Evolutionary conservation across 2,888 invertebrate genomes (phyloP), one percentile per base, ranked within the genome.

Genomic region (Andricus curvator): DNA sequence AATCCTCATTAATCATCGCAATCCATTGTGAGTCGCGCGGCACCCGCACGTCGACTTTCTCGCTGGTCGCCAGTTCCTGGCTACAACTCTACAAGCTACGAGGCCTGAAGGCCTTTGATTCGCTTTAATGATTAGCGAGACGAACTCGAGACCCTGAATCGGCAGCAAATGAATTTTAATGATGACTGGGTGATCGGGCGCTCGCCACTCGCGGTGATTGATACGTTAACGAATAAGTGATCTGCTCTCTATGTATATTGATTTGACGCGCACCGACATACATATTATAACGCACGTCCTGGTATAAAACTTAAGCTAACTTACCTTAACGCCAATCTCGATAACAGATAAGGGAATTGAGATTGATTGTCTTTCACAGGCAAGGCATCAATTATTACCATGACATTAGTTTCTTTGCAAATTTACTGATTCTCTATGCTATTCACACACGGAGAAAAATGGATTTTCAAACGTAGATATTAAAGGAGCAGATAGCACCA

Each of bases 1-100:
- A 86, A 89, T 90, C 87, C 88, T 89, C 92, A 92, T 92, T 92
- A 92, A 92, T 92, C 92, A 92, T 92, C 84, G 86, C 83, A 82
- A 85, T 85, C 84, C 82, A 86, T 85, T 85, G 85, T 84, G 81
- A 83, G 83, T 83, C 83, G 81, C 79, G 81, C 80, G 80, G 80
- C 85, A 83, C 84, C 84, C 81, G 84, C 79, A 81, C 83, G 87
- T 88, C 86, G 82, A 77, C 81, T 82, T 83, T 80, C 80, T 83
- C 83, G 83, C 80, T 82, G 78, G 82, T 70, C 76, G 81, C 78
- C 78, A 78, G 83, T 80, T 80, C 80, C 74, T 82, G 84, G 80
- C 79, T 78, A 80, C 78, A 80, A n/a, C 3, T 25, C 79, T 78
- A 80, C 78, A 80, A 56, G 8, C 70, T 51, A 81, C 80, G 81